A percentile compares a stretch with the other conserved stretches of the same genome.
These are phyloP conservation scores for Lepisosteus oculatus DNA, from an alignment of 2,113 vertebrate species.

Conservation along the genomic window DNA sequence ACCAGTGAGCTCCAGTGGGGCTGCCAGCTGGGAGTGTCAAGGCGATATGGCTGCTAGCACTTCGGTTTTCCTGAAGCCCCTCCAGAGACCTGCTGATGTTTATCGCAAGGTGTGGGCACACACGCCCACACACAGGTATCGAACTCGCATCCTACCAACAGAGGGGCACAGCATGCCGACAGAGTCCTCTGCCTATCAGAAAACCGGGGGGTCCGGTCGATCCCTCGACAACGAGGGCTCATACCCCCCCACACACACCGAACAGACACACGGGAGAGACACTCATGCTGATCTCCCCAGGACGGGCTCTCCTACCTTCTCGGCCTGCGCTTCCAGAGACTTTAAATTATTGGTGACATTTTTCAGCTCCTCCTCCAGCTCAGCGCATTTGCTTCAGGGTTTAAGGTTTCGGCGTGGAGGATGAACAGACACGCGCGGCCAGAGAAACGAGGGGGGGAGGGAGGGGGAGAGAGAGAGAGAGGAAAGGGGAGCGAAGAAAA, in stretches of 20 bases:
- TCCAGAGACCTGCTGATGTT: no score
- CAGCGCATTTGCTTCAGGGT: constrained; percentile 80
- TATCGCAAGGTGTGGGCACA: no score
- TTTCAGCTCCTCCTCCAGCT: constrained; percentile 94
- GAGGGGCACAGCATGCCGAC: no score
- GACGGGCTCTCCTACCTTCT: constrained; percentile 79
- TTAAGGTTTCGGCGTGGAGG: constrained; percentile 12
- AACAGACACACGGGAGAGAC: constrained; percentile 26
- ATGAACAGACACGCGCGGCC: constrained; percentile 7
- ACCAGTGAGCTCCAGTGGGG: no score
- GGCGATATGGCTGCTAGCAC: no score
- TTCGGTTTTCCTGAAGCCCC: no score
- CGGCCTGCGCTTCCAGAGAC: constrained; percentile 91
- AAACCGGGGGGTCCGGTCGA: not conserved
- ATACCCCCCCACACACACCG: not conserved
- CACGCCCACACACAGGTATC: no score
- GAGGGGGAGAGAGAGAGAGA: not conserved
- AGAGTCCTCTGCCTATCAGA: not conserved
- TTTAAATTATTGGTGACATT: constrained; percentile 92
- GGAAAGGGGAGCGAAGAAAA: constrained; percentile 2
- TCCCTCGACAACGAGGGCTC: not conserved
- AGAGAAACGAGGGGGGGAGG: not conserved
- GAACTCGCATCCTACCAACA: no score
- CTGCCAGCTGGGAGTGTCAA: no score
- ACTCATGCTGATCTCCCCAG: not conserved